Percentiles rank a stretch among this genome's conserved stretches.
These are phyloP conservation scores for Masticophis lateralis DNA, from an alignment of 2,797 vertebrate species.

Conservation along the genomic window DNA sequence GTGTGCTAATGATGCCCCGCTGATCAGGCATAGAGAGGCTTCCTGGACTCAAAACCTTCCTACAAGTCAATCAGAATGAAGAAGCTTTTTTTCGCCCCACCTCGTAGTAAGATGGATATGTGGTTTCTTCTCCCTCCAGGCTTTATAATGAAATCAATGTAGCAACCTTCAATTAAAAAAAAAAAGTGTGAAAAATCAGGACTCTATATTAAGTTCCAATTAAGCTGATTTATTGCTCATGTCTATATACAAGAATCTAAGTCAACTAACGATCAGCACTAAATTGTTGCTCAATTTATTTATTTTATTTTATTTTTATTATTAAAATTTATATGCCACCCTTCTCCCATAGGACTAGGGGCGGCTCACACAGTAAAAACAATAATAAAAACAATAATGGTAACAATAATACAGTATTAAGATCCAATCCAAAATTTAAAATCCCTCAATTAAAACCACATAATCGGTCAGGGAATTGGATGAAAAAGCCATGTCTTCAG, in stretches of 20 bases:
- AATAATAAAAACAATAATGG: too few relatives aligned
- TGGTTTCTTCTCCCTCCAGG: not conserved
- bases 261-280: not conserved
- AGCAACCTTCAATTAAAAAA: not conserved
- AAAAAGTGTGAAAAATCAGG: not conserved
- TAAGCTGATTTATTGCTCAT: not conserved
- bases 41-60: not conserved
- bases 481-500: too few relatives aligned
- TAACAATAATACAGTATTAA: too few relatives aligned
- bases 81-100: not conserved
- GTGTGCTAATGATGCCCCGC: slow-evolving; percentile 17
- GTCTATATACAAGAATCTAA: not conserved
- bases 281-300: not conserved
- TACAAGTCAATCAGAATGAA: not conserved
- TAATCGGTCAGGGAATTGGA: too few relatives aligned
- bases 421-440: too few relatives aligned
- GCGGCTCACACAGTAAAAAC: too few relatives aligned
- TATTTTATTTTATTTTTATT: too few relatives aligned
- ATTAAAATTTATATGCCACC: too few relatives aligned
- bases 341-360: too few relatives aligned
- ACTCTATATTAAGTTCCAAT: not conserved
- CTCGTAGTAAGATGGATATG: not conserved
- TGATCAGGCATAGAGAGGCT: slow-evolving; percentile 15
- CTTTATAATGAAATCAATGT: not conserved
- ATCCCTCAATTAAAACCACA: too few relatives aligned